Base-by-base conservation (phyloP, 2,888 invertebrate genomes). In the Lithophane socia region DNA sequence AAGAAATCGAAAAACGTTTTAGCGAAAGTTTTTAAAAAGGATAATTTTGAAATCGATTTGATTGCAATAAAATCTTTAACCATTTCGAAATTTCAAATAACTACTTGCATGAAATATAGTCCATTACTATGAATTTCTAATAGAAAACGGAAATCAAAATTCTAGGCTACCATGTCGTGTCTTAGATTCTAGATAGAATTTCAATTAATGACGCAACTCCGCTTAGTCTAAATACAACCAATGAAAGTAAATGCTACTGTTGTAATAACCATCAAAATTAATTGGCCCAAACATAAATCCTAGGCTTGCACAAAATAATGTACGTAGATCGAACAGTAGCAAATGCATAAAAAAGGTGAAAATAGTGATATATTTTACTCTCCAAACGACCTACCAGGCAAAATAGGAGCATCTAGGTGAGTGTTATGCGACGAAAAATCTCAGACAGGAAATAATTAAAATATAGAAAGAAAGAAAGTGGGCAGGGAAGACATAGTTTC, bases 91-190 rank as follows among this genome's bases (percentile, higher is more conserved):
- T 21, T 44, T 56, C 7, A 67, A 37, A 61, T 37, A 24, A 73
- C 7, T 4, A 68, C 37, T n/a, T 44, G 64, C n/a, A 21, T 24
- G 37, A 66, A 58, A 81, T 65, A 66, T 54, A 82, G 58, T 60
- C 60, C 58, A 71, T 79, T 68, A 68, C 42, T 69, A 61, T 63
- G 44, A 65, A 52, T 77, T 84, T 84, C 74, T 70, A 80, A 78
- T 75, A 75, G 70, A 80, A 80, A 82, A 82, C 79, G 80, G 84
- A 86, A 78, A 82, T 74, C 37, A 61, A 42, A 69, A 42, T 84
- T 86, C 77, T 86, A 86, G 86, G 76, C 79, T 75, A 84, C 49
- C 65, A 75, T 76, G 77, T 84, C 86, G 69, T 75, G 73, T 61
- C 37, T 65, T 73, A 64, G 61, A 84, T 73, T 77, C 61, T 81